phyloP scores from a whole-genome alignment of 1,140 invertebrate genomes.

The Euglossa dilemma region DNA sequence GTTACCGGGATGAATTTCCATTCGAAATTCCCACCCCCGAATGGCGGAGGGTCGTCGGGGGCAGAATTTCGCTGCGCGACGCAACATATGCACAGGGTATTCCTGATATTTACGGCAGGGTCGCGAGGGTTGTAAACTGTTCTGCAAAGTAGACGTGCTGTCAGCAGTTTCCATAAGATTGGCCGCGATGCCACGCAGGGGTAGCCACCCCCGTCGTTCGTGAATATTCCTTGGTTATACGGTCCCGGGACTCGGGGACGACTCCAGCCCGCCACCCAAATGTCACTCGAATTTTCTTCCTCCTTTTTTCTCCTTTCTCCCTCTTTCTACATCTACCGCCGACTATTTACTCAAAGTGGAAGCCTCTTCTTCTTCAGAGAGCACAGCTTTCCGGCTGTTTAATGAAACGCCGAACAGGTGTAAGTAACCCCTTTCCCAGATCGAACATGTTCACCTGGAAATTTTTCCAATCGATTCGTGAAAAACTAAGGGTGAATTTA shows the following conservation, averaged over 20 bases:
- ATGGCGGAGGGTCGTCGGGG: constrained; percentile 22
- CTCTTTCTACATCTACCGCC: not conserved
- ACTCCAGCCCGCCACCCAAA: constrained; percentile 31
- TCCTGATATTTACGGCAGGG: constrained; percentile 59
- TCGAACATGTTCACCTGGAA: no score
- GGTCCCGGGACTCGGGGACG: constrained; percentile 6
- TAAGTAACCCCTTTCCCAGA: no score
- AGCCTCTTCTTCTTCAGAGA: constrained; percentile 2
- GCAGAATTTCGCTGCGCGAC: constrained; percentile 56
- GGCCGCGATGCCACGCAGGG: constrained; percentile 43
- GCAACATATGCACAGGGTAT: constrained; percentile 47
- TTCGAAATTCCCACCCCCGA: constrained; percentile 60
- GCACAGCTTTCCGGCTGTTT: no score
- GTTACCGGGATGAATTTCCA: constrained; percentile 62
- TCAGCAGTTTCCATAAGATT: constrained; percentile 65
- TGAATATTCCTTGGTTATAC: constrained; percentile 55
- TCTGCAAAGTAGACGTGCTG: constrained; percentile 64
- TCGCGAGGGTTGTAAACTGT: constrained; percentile 61
- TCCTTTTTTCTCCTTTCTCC: constrained; percentile 15
- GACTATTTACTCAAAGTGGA: not conserved
- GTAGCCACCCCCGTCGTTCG: constrained; percentile 31
- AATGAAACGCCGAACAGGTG: no score
- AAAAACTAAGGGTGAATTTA: no score
- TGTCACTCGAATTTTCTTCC: constrained; percentile 26
- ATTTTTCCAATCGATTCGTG: no score